Percentiles rank a stretch among this genome's conserved stretches.
phyloP scores from a whole-genome alignment of 2,888 invertebrate genomes.

The Alitta virens region DNA sequence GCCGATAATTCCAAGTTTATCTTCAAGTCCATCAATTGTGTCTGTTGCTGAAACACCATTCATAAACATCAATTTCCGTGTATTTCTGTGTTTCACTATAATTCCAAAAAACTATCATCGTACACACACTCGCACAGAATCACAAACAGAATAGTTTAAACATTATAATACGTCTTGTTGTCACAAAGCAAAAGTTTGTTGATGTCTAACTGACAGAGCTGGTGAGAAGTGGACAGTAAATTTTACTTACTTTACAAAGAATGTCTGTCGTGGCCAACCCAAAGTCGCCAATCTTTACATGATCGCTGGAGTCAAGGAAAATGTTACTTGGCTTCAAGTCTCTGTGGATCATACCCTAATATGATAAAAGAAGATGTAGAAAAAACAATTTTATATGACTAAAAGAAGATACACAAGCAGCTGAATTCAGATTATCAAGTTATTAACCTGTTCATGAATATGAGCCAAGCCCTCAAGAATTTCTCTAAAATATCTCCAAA shows the following conservation, averaged over 20 bases:
- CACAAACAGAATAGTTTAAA: no score
- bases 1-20: conserved; percentile 5
- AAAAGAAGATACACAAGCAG: no score
- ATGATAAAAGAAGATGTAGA: no score
- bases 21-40: conserved; percentile 11
- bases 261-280: conserved; percentile 32
- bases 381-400: neutral
- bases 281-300: conserved; percentile 55
- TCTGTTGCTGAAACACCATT: conserved; percentile 14
- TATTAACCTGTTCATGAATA: conserved; percentile 83
- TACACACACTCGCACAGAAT: no score
- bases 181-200: no score
- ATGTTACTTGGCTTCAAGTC: conserved; percentile 75
- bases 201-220: no score
- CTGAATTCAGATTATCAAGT: no score
- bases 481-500: conserved; percentile 92
- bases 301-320: conserved; percentile 85
- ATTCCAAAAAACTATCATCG: no score
- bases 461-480: conserved; percentile 87
- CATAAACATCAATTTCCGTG: no score
- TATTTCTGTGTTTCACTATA: no score
- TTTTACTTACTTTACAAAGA: conserved; percentile 9
- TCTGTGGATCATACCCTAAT: conserved; percentile 64
- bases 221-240: no score
- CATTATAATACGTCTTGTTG: no score